Percentiles rank a stretch among this genome's conserved stretches.
These are phyloP conservation scores for Triops cancriformis DNA, from an alignment of 1,140 invertebrate species.

Conservation along the genomic window DNA sequence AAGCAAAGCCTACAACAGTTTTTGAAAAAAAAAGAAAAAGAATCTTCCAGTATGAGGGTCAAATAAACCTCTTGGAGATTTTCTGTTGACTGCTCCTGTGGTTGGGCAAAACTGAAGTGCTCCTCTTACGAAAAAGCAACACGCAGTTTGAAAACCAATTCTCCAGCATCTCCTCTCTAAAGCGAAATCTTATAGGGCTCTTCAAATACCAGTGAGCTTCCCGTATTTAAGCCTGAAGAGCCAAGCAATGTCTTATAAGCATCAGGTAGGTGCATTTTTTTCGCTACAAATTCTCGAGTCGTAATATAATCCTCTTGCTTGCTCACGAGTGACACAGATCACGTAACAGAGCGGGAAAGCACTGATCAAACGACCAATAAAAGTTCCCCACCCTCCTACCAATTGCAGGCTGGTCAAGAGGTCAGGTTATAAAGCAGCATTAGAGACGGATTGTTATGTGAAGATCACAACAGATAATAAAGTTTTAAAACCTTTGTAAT, in stretches of 20 bases:
- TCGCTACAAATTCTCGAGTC: background rate
- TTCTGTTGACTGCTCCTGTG: no score
- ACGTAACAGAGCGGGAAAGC: background rate
- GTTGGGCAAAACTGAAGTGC: no score
- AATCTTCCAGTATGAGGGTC: no score
- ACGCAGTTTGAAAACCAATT: no score
- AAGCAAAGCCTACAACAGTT: no score
- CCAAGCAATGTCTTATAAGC: background rate
- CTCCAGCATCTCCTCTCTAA: no score
- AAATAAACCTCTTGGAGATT: no score
- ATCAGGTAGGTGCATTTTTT: background rate
- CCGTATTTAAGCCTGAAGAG: background rate
- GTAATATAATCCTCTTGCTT: background rate
- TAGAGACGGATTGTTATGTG: background rate
- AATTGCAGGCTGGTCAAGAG: background rate
- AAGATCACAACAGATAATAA: background rate
- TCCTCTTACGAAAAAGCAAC: no score
- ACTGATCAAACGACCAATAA: constrained; percentile 3
- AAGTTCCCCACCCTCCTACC: background rate
- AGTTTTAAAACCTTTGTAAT: background rate
- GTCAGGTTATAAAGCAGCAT: background rate
- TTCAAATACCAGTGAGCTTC: background rate
- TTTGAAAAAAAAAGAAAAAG: no score
- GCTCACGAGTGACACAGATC: background rate
- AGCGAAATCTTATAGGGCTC: no score